These are phyloP conservation scores for Telmatherina bonti DNA, from an alignment of 2,797 vertebrate species.

Conservation along the genomic window DNA sequence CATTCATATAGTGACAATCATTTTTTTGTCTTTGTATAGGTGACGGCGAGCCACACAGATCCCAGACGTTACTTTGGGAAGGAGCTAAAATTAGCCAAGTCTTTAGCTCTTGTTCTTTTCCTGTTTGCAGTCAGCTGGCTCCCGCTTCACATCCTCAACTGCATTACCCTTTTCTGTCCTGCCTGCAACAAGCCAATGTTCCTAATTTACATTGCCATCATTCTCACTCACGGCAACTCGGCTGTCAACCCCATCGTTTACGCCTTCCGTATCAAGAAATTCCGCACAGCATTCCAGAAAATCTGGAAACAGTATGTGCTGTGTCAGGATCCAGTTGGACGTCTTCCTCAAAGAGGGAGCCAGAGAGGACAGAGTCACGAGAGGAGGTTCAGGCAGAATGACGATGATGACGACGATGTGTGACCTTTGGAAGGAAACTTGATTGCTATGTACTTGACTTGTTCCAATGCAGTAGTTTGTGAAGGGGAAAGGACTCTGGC, in stretches of 20 bases:
- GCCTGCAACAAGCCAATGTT: constrained; percentile 77
- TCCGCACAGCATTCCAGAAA: constrained; percentile 90
- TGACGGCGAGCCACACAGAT: constrained; percentile 87
- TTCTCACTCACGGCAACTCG: constrained; percentile 95
- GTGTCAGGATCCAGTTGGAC: constrained; percentile 81
- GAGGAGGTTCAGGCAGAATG: constrained; percentile 64
- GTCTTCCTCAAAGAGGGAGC: constrained; percentile 69
- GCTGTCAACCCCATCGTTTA: constrained; percentile 98
- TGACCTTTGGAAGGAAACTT: constrained; percentile 58
- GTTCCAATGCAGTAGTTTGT: constrained; percentile 35
- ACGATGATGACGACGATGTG: constrained; percentile 73
- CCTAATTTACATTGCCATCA: constrained; percentile 91
- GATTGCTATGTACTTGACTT: constrained; percentile 32
- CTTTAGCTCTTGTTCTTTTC: constrained; percentile 92
- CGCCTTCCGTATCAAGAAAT: constrained; percentile 97
- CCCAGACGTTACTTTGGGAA: constrained; percentile 94
- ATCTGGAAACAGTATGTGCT: constrained; percentile 96
- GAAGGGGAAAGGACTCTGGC: constrained; percentile 25
- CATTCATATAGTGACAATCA: neutral
- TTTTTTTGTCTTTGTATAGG: constrained; percentile 52
- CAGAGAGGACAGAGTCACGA: constrained; percentile 70
- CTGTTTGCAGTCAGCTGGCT: constrained; percentile 96
- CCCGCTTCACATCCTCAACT: constrained; percentile 94
- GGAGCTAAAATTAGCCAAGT: constrained; percentile 97
- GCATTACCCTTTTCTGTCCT: constrained; percentile 92